A percentile compares a stretch with the other conserved stretches of the same genome.
Conservation (phyloP, 2,797 vertebrate genomes). For the Sebastes nivosus region DNA sequence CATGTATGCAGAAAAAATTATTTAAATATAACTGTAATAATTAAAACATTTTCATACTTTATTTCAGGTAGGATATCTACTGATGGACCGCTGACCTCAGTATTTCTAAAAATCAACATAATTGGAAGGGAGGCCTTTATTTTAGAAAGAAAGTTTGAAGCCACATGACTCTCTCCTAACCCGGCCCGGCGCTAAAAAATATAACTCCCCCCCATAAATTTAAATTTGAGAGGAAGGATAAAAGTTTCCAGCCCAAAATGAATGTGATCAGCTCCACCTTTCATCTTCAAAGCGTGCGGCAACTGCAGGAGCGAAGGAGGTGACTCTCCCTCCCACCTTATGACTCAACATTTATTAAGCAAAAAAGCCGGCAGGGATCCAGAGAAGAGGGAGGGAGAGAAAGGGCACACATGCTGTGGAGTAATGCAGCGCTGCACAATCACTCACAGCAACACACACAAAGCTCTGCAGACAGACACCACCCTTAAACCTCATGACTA, state of each 20-base stretch:
- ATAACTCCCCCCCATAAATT: slow-evolving; percentile 35
- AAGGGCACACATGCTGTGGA: slow-evolving; percentile 19
- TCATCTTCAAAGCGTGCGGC: slow-evolving; percentile 68
- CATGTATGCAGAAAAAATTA: background rate
- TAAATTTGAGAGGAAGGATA: slow-evolving; percentile 41
- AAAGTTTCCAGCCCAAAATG: slow-evolving; percentile 33
- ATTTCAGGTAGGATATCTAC: background rate
- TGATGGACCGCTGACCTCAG: background rate
- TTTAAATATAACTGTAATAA: background rate
- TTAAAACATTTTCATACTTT: background rate
- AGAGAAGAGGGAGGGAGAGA: slow-evolving; percentile 20
- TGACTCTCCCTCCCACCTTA: slow-evolving; percentile 44
- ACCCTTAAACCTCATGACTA: slow-evolving; percentile 66
- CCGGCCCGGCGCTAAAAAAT: background rate
- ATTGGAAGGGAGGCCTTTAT: background rate
- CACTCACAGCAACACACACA: slow-evolving; percentile 27
- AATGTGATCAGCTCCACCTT: slow-evolving; percentile 59
- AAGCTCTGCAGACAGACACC: slow-evolving; percentile 53
- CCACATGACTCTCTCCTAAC: slow-evolving; percentile 6
- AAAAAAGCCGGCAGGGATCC: slow-evolving; percentile 36
- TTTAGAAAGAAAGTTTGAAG: background rate
- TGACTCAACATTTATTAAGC: slow-evolving; percentile 67
- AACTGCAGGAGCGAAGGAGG: slow-evolving; percentile 37
- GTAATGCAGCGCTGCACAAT: slow-evolving; percentile 57
- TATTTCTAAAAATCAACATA: background rate